These are phyloP conservation scores for Ochotona curzoniae DNA, from an alignment of 2,113 vertebrate species.

Conservation along the genomic window DNA sequence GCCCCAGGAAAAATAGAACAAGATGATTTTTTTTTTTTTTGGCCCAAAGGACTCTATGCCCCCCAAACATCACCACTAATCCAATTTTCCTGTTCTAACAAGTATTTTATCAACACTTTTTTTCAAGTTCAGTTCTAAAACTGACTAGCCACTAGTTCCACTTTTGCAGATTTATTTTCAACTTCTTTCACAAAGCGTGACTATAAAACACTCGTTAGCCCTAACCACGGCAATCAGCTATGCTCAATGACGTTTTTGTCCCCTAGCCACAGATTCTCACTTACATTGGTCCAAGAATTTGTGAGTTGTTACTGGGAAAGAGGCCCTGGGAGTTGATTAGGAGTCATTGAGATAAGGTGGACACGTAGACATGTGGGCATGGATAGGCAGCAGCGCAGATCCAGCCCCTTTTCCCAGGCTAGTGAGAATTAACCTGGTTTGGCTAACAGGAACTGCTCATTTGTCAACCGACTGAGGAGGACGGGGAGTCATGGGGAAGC, in stretches of 20 bases:
- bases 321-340: background rate
- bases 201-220: background rate
- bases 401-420: background rate
- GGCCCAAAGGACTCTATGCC: conserved; percentile 82
- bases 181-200: background rate
- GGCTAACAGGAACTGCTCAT: background rate
- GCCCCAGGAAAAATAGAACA: conserved; percentile 77
- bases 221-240: background rate
- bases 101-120: conserved; percentile 83
- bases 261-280: background rate
- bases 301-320: background rate
- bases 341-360: background rate
- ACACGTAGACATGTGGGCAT: background rate
- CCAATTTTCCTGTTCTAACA: conserved; percentile 83
- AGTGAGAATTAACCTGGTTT: background rate
- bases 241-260: background rate
- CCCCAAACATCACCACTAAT: conserved; percentile 83
- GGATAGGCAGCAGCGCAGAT: background rate
- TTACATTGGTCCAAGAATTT: background rate
- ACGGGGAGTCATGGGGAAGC: background rate
- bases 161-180: conserved; percentile 25
- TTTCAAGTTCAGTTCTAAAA: conserved; percentile 54
- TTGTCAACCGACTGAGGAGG: background rate
- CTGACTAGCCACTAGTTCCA: conserved; percentile 27
- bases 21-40: conserved; percentile 82